These are phyloP conservation scores for Lepus americanus DNA, from an alignment of 2,113 vertebrate species.

Conservation along the genomic window DNA sequence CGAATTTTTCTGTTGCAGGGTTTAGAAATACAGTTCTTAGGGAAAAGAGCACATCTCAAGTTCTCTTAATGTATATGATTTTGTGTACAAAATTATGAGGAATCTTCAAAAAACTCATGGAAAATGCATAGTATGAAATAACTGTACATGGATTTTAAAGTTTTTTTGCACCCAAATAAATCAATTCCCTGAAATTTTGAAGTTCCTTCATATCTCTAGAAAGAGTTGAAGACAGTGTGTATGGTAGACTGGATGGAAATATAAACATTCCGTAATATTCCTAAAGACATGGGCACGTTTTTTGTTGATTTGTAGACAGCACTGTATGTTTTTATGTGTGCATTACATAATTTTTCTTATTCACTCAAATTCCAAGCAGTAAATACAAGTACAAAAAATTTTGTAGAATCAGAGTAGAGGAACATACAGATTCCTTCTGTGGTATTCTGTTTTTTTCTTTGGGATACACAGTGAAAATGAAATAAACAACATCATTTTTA, in stretches of 20 bases:
- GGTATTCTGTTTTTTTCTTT: slow-evolving; percentile 45
- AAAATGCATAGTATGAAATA: no score
- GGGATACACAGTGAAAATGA: background rate
- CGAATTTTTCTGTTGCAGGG: background rate
- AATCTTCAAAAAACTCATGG: no score
- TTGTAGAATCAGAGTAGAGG: slow-evolving; percentile 17
- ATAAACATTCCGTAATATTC: background rate
- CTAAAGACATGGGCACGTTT: background rate
- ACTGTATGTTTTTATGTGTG: slow-evolving; percentile 35
- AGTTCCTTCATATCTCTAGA: background rate
- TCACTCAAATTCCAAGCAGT: background rate
- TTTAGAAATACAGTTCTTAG: slow-evolving; percentile 50
- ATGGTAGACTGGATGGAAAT: slow-evolving; percentile 21
- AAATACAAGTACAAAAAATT: background rate
- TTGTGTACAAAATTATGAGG: no score
- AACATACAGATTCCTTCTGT: background rate
- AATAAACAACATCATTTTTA: background rate
- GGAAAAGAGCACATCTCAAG: slow-evolving; percentile 31
- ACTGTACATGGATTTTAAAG: no score
- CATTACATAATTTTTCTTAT: slow-evolving; percentile 28
- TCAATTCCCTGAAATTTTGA: no score
- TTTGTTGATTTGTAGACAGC: slow-evolving; percentile 38
- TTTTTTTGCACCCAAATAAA: no score
- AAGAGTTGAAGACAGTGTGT: slow-evolving; percentile 5
- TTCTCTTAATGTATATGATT: background rate